phyloP scores from a whole-genome alignment of 2,113 vertebrate genomes.

The Jaculus jaculus region DNA sequence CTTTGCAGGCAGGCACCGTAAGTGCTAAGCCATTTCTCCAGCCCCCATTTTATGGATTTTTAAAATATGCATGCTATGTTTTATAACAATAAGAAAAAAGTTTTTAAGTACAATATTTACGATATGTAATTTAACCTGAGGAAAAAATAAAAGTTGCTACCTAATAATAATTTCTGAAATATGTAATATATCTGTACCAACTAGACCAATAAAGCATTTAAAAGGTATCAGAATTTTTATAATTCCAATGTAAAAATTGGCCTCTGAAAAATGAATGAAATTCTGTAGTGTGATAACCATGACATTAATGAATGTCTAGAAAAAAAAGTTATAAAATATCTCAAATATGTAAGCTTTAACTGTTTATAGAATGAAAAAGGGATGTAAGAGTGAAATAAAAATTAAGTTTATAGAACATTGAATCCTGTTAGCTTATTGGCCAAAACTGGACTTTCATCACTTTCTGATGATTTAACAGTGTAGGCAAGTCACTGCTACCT shows the following conservation, averaged over 20 bases:
- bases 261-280: conserved; percentile 33
- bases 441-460: neutral
- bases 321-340: neutral
- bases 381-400: neutral
- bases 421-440: neutral
- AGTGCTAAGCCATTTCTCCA: too few species aligned
- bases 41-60: neutral
- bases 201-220: conserved; percentile 18
- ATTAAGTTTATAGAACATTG: neutral
- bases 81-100: conserved; percentile 29
- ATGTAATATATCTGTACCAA: neutral
- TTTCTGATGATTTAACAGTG: conserved; percentile 14
- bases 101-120: conserved; percentile 33
- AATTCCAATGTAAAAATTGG: conserved; percentile 22
- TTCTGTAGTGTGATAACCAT: neutral
- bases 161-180: neutral
- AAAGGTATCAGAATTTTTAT: conserved; percentile 33
- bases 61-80: neutral
- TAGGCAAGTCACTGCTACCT: neutral
- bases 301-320: conserved; percentile 18
- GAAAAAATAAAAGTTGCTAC: neutral
- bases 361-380: conserved; percentile 25
- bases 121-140: conserved; percentile 2
- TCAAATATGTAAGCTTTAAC: conserved; percentile 16
- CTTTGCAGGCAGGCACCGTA: too few species aligned